phyloP scores from a whole-genome alignment of 2,113 vertebrate genomes.

The Telmatochromis brachygnathus region DNA sequence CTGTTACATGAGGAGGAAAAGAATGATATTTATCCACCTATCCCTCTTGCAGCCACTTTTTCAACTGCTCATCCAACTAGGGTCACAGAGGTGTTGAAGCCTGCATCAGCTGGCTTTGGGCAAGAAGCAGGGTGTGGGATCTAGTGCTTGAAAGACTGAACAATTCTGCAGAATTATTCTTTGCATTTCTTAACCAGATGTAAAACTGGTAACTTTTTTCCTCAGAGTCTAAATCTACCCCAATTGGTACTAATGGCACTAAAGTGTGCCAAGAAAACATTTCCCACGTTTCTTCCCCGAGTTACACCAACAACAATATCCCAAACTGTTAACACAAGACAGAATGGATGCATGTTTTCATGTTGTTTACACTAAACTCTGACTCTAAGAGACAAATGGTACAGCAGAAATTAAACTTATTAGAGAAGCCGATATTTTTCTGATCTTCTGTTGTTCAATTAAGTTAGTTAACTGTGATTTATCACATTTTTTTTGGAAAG shows the following conservation, averaged over 20 bases:
- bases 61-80: not conserved
- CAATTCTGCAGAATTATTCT: not conserved
- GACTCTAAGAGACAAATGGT: not conserved
- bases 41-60: not conserved
- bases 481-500: not conserved
- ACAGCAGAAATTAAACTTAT: not conserved
- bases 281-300: not conserved
- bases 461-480: not conserved
- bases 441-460: not conserved
- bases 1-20: not conserved
- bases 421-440: not conserved
- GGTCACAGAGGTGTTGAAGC: not conserved
- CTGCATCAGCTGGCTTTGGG: not conserved
- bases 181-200: not conserved
- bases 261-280: not conserved
- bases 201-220: not conserved
- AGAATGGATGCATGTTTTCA: not conserved
- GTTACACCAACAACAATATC: not conserved
- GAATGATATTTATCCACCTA: not conserved
- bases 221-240: not conserved
- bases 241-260: not conserved
- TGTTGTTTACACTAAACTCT: not conserved
- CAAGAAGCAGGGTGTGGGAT: not conserved
- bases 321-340: not conserved
- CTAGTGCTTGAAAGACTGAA: not conserved